Conservation (phyloP, 35 echinoderm and acorn worm species). For the Eucidaris tribuloides region DNA sequence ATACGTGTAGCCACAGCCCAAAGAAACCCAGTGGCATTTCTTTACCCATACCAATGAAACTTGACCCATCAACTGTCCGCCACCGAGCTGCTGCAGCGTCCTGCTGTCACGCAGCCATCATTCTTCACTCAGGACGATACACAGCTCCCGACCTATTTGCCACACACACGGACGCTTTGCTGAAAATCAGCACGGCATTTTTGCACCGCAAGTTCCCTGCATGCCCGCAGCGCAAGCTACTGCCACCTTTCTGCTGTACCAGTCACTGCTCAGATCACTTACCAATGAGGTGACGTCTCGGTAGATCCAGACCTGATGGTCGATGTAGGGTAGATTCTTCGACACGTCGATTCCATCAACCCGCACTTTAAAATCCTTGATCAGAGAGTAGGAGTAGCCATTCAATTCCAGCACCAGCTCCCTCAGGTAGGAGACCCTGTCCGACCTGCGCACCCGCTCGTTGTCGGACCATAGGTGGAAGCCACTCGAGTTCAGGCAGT, state of each 20-base stretch:
- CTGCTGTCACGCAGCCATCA: too few species aligned
- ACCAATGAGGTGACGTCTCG: not conserved
- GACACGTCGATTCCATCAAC: slow-evolving; percentile 37
- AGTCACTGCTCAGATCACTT: not conserved
- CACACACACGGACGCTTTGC: too few species aligned
- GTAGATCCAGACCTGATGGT: not conserved
- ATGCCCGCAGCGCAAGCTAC: not conserved
- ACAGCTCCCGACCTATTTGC: not conserved
- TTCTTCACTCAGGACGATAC: too few species aligned
- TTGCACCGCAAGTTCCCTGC: not conserved
- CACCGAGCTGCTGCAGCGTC: too few species aligned
- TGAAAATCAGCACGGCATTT: too few species aligned
- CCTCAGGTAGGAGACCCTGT: slow-evolving; percentile 28
- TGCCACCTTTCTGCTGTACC: not conserved
- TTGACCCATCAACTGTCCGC: too few species aligned
- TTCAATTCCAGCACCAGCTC: slow-evolving; percentile 37
- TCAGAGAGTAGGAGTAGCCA: slow-evolving; percentile 38
- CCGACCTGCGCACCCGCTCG: slow-evolving; percentile 43
- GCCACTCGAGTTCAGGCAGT: slow-evolving; percentile 21
- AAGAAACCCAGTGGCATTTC: not conserved
- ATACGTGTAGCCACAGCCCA: not conserved
- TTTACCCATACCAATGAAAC: not conserved
- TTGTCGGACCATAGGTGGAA: slow-evolving; percentile 71
- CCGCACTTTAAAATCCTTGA: slow-evolving; percentile 38
- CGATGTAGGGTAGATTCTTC: slow-evolving; percentile 1